Evolutionary conservation across 2,797 vertebrate species (phyloP).

Genomic region (Danio tinwini): DNA sequence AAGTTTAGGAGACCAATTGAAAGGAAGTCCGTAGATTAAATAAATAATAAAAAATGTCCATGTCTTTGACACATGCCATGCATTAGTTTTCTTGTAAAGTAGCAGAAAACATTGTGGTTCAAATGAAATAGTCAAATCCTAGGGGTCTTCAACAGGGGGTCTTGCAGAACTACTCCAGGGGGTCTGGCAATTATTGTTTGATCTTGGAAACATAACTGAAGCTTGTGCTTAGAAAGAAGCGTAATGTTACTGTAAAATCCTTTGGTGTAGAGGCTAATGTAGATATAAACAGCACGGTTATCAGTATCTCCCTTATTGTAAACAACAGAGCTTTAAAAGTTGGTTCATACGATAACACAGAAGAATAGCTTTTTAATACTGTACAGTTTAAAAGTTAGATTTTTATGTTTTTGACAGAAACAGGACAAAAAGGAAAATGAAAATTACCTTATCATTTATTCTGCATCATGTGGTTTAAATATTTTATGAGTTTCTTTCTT

Average conservation of each 20-base stretch:
- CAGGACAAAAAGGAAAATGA: too few species aligned
- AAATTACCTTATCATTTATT: too few species aligned
- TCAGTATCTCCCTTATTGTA: neutral
- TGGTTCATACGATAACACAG: neutral
- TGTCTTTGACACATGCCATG: too few species aligned
- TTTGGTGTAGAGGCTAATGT: neutral
- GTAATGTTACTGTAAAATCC: neutral
- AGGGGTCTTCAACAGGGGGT: neutral
- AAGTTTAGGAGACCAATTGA: too few species aligned
- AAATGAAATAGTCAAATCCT: neutral
- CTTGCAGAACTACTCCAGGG: constrained; percentile 1
- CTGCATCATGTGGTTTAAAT: too few species aligned
- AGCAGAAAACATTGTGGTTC: neutral
- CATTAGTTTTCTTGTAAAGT: neutral
- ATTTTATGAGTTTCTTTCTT: too few species aligned
- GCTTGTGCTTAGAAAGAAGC: neutral
- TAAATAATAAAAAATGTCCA: too few species aligned
- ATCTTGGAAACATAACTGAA: constrained; percentile 13
- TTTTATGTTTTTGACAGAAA: too few species aligned
- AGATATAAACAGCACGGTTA: neutral
- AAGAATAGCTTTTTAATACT: too few species aligned
- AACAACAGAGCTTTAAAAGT: neutral
- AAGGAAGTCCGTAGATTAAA: too few species aligned
- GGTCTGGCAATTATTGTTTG: neutral
- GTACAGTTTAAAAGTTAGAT: too few species aligned